Evolutionary conservation across 2,113 vertebrate genomes (phyloP), one percentile per base, ranked within the genome.

Genomic region (Percopsis transmontana): DNA sequence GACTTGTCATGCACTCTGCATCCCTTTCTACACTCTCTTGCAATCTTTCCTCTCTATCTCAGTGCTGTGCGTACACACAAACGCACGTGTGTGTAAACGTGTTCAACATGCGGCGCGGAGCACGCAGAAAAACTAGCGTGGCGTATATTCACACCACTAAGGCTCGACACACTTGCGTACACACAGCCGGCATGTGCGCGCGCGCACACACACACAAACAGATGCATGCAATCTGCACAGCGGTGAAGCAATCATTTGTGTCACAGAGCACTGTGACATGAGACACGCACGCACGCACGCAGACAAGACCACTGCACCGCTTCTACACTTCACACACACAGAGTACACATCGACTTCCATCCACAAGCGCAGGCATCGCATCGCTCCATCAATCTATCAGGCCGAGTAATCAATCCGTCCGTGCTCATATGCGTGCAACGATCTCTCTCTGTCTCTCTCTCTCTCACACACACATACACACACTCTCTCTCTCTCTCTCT

Each of bases 1-100:
- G 82, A 85, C 85, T 84, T 85, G 82, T 84, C 79, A 85, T 82
- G 81, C 82, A 80, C 62, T 68, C 83, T 79, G 80, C 84, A 82
- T 87, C 83, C 60, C 50, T 74, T 74, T 70, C 72, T n/a, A n/a
- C 27, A 33, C 27, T 33, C 27, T 4, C 54, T 8, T 65, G 57
- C 76, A 41, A 70, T 58, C 62, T 61, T 78, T 76, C 68, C 8
- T 7, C 27, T 33, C 27, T 33, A 33, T 33, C 27, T 33, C 27
- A 33, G n/a, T n/a, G n/a, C n/a, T n/a, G n/a, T n/a, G n/a, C 27
- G 8, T 7, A 33, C 27, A 33, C 2, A 33, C 27, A 33, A 33
- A 33, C 27, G 27, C 27, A 33, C 27, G 27, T 33, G 27, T 33
- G 27, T 33, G 27, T 33, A n/a, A n/a, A n/a, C n/a, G n/a, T n/a